Conservation (phyloP, 2,888 invertebrate genomes). For the Drosophila bunnanda region DNA sequence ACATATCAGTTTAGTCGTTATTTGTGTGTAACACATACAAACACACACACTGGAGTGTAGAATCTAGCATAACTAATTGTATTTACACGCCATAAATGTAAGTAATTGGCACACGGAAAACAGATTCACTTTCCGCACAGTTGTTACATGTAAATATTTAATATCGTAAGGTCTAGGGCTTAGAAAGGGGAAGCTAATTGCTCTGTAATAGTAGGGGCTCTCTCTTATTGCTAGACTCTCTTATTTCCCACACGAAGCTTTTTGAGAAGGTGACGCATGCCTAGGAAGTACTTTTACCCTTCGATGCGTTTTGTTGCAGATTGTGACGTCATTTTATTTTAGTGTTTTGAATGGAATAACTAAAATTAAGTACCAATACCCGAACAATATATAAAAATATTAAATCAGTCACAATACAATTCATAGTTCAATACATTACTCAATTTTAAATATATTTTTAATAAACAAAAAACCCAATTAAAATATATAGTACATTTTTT, state of each 20-base stretch:
- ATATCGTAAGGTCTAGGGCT: constrained; percentile 12
- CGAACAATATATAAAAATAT: neutral
- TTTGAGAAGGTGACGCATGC: neutral
- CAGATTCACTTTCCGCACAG: constrained; percentile 35
- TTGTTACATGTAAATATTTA: constrained; percentile 21
- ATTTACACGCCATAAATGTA: constrained; percentile 19
- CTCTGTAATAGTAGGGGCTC: neutral
- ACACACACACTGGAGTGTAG: neutral
- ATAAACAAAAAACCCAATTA: too few relatives aligned
- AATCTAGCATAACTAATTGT: constrained; percentile 41
- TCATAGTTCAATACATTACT: too few relatives aligned
- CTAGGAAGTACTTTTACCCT: neutral
- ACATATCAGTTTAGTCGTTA: constrained; percentile 4
- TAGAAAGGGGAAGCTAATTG: constrained; percentile 9
- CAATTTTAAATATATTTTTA: too few relatives aligned
- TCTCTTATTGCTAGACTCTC: neutral
- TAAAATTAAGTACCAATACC: too few relatives aligned
- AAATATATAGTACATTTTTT: too few relatives aligned
- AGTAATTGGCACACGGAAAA: constrained; percentile 22
- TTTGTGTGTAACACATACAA: constrained; percentile 16
- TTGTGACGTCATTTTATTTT: neutral
- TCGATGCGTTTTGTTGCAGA: neutral
- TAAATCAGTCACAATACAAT: too few relatives aligned
- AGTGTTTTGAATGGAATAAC: neutral
- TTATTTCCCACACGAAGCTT: neutral